phyloP scores from a whole-genome alignment of 1,140 invertebrate genomes.

The Metaphire vulgaris region DNA sequence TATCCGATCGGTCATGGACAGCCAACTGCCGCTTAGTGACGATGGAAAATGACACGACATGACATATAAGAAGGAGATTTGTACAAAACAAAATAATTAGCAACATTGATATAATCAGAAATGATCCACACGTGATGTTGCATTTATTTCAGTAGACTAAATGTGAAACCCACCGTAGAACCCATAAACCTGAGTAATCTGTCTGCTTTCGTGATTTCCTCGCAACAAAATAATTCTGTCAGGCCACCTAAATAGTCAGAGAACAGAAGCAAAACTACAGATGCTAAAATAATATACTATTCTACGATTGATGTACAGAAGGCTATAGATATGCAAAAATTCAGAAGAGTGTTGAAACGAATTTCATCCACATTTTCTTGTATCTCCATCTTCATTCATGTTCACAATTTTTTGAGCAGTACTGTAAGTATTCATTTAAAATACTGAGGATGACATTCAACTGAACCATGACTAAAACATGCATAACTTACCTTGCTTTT shows the following conservation, averaged over 20 bases:
- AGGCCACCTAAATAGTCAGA: constrained; percentile 59
- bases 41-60: too few relatives aligned
- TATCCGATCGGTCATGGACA: too few relatives aligned
- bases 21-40: too few relatives aligned
- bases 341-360: neutral
- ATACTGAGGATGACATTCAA: constrained; percentile 9
- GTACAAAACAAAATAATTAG: too few relatives aligned
- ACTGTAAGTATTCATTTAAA: too few relatives aligned
- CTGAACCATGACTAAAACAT: neutral
- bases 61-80: too few relatives aligned
- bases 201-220: constrained; percentile 84
- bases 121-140: too few relatives aligned
- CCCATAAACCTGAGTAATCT: constrained; percentile 98
- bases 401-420: too few relatives aligned
- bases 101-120: too few relatives aligned
- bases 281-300: too few relatives aligned
- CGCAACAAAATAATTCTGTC: constrained; percentile 83
- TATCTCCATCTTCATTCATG: neutral
- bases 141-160: too few relatives aligned
- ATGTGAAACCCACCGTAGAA: constrained; percentile 73
- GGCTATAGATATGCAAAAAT: constrained; percentile 23
- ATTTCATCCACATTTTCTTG: neutral
- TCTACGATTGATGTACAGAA: too few relatives aligned
- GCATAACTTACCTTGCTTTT: constrained; percentile 65
- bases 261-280: neutral